These are phyloP conservation scores for Branchipolynoe longqiensis DNA, from an alignment of 2,888 invertebrate genomes.

Conservation along the genomic window DNA sequence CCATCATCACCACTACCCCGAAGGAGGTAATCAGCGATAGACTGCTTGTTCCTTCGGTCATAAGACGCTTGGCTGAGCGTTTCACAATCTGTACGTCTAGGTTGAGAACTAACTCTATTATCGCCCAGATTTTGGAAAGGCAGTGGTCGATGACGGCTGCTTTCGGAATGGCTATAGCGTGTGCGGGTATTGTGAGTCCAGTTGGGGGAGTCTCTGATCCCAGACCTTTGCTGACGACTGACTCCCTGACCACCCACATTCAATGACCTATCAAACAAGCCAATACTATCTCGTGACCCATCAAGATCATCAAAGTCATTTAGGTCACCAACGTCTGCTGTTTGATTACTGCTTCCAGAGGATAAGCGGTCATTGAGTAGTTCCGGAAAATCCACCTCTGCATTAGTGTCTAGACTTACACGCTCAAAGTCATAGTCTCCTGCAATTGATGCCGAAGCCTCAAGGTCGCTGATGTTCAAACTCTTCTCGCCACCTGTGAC, in stretches of 20 bases:
- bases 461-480: constrained; percentile 78
- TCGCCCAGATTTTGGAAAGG: too few relatives aligned
- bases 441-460: constrained; percentile 76
- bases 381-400: constrained; percentile 62
- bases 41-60: constrained; percentile 8
- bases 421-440: constrained; percentile 54
- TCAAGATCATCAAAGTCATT: constrained; percentile 50
- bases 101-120: too few relatives aligned
- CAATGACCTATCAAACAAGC: constrained; percentile 18
- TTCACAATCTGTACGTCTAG: too few relatives aligned
- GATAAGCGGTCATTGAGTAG: constrained; percentile 60
- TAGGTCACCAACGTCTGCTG: neutral
- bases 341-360: neutral
- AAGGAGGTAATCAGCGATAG: constrained; percentile 27
- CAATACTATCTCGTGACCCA: constrained; percentile 16
- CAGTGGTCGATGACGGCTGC: too few relatives aligned
- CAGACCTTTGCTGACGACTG: neutral
- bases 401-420: constrained; percentile 31
- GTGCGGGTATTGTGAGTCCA: neutral
- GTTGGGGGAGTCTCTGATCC: neutral
- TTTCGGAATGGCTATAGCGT: too few relatives aligned
- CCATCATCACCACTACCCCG: too few relatives aligned
- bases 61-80: too few relatives aligned
- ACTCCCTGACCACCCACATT: neutral
- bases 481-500: constrained; percentile 73